Percentiles rank a stretch among this genome's conserved stretches.
Conservation (phyloP, 2,113 vertebrate genomes). For the Passer domesticus region DNA sequence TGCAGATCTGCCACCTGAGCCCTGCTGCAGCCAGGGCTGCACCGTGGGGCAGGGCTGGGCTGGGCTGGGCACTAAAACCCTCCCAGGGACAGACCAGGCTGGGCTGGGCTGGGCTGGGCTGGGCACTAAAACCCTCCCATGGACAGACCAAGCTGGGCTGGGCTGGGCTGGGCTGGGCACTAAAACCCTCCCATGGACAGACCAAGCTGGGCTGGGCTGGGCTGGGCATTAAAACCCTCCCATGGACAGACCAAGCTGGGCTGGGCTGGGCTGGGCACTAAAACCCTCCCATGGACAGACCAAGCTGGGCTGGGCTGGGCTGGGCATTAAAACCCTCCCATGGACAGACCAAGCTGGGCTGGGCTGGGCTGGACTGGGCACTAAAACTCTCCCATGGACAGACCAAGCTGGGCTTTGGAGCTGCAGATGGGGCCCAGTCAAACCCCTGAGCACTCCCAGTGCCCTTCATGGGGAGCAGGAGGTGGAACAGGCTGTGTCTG, state of each 20-base stretch:
- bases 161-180: too few relatives aligned
- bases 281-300: too few relatives aligned
- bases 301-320: too few relatives aligned
- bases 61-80: background rate
- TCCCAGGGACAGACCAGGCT: too few relatives aligned
- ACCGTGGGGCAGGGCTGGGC: background rate
- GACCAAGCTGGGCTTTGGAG: background rate
- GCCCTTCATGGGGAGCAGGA: background rate
- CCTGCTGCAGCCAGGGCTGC: background rate
- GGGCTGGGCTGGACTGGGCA: background rate
- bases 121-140: background rate
- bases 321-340: background rate
- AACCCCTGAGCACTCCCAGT: background rate
- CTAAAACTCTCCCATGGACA: background rate
- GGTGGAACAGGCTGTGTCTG: background rate
- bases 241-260: background rate
- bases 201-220: background rate
- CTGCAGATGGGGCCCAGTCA: background rate
- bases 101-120: background rate
- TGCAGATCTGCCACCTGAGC: background rate
- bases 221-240: background rate
- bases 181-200: background rate
- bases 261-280: background rate
- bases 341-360: too few relatives aligned
- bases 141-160: too few relatives aligned